A percentile compares a stretch with the other conserved stretches of the same genome.
These are phyloP conservation scores for Neosalanx taihuensis DNA, from an alignment of 2,797 vertebrate species.

Conservation along the genomic window DNA sequence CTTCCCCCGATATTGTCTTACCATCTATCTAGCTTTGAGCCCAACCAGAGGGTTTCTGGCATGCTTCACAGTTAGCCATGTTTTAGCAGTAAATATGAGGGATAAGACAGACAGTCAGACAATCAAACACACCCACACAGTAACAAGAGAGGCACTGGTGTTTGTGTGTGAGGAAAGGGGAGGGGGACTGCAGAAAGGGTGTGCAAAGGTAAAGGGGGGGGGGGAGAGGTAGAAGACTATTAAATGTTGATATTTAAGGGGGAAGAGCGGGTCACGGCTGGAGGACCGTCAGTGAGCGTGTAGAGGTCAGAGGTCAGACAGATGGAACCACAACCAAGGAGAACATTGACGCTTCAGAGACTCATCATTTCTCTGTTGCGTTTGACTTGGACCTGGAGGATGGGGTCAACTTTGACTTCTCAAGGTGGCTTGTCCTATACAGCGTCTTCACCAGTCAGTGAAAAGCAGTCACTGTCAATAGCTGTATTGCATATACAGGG, in stretches of 20 bases:
- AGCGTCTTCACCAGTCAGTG: neutral
- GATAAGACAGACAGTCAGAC: no score
- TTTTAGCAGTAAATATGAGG: no score
- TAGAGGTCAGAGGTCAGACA: no score
- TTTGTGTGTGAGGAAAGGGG: conserved; percentile 31
- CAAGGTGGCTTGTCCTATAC: neutral
- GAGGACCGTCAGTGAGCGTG: no score
- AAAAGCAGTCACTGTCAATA: no score
- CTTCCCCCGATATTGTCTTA: neutral
- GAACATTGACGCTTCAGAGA: neutral
- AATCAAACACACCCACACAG: no score
- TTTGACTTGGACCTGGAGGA: neutral
- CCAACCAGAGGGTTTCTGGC: conserved; percentile 8
- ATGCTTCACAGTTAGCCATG: neutral
- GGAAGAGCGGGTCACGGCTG: no score
- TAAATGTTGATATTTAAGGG: no score
- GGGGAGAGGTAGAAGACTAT: conserved; percentile 12
- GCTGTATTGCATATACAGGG: no score
- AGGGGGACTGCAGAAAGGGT: conserved; percentile 22
- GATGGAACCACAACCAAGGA: no score
- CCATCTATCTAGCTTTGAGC: conserved; percentile 35
- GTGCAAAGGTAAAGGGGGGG: conserved; percentile 32
- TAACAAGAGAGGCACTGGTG: no score
- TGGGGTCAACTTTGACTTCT: neutral
- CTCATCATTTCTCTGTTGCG: neutral